Evolutionary conservation across 2,888 invertebrate genomes (phyloP), one percentile per base, ranked within the genome.

Genomic region (Drosophila paramelanica): DNA sequence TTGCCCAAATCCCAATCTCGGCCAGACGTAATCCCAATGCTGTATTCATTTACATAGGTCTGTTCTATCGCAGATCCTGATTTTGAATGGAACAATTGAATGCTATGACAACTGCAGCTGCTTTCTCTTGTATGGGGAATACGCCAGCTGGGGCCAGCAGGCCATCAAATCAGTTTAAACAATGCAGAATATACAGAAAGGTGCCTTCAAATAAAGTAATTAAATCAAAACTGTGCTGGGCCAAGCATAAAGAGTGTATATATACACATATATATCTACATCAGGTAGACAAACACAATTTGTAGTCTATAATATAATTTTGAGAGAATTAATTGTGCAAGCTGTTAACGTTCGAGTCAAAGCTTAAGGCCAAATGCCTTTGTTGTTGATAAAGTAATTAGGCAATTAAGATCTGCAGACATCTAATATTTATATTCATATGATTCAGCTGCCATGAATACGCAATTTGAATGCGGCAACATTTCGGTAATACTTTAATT

Each of bases 1-100:
- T 38, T 55, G 57, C 36, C 39, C 56, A 31, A 60, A 31, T 60
- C 36, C 70, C 49, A 58, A 73, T 66, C 47, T 47, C 33, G n/a
- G 36, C 65, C 62, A 52, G 13, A 17, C 23, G 14, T 27, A n/a
- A 13, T 17, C 45, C 41, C 11, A 38, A 11, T 31, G 51, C 11
- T n/a, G 4, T 23, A 41, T 53, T 55, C 45, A 55, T 64, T 69
- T 69, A 38, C 69, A 64, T 58, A 13, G 43, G 31, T 38, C 43
- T 25, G 6, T 11, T 36, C 38, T 10, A n/a, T 8, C 27, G 41
- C 13, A 8, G 14, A 17, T 46, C n/a, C 20, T 49, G 31, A 23
- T 45, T 67, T 42, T 23, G 14, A 25, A 23, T 46, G 50, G 43
- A 41, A 67, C 52, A 67, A 67, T 52, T 53, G 39, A 56, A 49